Percentiles rank a stretch among this genome's conserved stretches.
Evolutionary conservation across 2,113 vertebrate species (phyloP).

Genomic region (Oreocharis arfaki): DNA sequence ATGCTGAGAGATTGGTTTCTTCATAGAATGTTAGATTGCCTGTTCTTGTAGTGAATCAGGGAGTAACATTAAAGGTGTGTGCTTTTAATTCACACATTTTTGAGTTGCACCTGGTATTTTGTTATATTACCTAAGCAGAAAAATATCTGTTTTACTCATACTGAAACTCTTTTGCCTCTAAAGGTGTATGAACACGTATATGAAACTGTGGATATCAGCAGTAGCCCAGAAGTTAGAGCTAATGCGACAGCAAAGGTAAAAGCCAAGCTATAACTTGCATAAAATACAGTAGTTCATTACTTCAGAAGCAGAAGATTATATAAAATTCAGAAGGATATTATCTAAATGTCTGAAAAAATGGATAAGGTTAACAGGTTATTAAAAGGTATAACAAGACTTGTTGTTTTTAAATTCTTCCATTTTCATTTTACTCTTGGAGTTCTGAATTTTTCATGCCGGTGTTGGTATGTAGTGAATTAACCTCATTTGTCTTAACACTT

Average conservation of each 20-base stretch:
- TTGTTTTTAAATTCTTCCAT: neutral
- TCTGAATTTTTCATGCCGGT: neutral
- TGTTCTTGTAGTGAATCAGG: neutral
- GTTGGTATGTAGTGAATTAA: neutral
- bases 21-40: neutral
- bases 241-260: slow-evolving; percentile 97
- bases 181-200: slow-evolving; percentile 99
- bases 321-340: neutral
- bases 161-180: slow-evolving; percentile 22
- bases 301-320: neutral
- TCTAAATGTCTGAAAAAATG: neutral
- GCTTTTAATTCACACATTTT: neutral
- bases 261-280: neutral
- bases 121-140: neutral
- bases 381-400: neutral
- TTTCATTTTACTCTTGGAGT: neutral
- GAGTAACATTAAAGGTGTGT: neutral
- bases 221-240: slow-evolving; percentile 95
- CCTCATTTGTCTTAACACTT: neutral
- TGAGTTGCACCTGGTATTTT: neutral
- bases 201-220: slow-evolving; percentile 98
- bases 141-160: neutral
- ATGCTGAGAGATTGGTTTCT: neutral
- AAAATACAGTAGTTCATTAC: neutral
- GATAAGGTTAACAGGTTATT: neutral